A percentile compares a stretch with the other conserved stretches of the same genome.
Evolutionary conservation across 2,888 invertebrate genomes (phyloP).

Genomic region (Hydrotaea diabolus): DNA sequence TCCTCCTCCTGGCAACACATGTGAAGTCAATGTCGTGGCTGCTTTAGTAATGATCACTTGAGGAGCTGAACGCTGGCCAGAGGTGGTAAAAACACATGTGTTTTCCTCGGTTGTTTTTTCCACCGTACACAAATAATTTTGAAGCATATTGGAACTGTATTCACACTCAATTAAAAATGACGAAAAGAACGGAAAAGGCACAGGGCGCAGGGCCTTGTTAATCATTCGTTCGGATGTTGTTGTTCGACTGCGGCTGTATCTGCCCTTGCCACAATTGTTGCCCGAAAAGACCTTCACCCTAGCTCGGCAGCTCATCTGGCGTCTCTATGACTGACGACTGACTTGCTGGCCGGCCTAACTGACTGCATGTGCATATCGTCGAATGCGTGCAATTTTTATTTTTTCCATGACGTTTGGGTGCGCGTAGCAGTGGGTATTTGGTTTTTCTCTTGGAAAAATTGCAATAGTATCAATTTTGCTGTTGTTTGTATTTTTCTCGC

Average conservation of each 20-base stretch:
- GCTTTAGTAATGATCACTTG: constrained; percentile 4
- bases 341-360: too few relatives aligned
- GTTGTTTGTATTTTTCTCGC: neutral
- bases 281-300: constrained; percentile 53
- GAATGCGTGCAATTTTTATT: constrained; percentile 33
- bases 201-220: neutral
- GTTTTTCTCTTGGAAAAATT: constrained; percentile 33
- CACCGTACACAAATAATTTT: neutral
- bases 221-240: neutral
- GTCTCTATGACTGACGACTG: constrained; percentile 62
- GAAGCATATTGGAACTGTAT: constrained; percentile 45
- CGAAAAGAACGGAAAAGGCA: constrained; percentile 28
- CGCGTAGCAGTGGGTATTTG: constrained; percentile 21
- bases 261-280: constrained; percentile 8
- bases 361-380: neutral
- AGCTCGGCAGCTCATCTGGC: constrained; percentile 48
- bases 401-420: constrained; percentile 36
- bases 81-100: constrained; percentile 60
- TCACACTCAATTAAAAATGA: constrained; percentile 55
- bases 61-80: neutral
- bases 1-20: constrained; percentile 47
- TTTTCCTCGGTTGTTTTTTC: constrained; percentile 1
- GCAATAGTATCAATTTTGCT: constrained; percentile 16
- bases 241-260: neutral
- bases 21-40: neutral